Percentiles rank a stretch among this genome's conserved stretches.
These are phyloP conservation scores for Tachina grossa DNA, from an alignment of 2,888 invertebrate species.

Conservation along the genomic window DNA sequence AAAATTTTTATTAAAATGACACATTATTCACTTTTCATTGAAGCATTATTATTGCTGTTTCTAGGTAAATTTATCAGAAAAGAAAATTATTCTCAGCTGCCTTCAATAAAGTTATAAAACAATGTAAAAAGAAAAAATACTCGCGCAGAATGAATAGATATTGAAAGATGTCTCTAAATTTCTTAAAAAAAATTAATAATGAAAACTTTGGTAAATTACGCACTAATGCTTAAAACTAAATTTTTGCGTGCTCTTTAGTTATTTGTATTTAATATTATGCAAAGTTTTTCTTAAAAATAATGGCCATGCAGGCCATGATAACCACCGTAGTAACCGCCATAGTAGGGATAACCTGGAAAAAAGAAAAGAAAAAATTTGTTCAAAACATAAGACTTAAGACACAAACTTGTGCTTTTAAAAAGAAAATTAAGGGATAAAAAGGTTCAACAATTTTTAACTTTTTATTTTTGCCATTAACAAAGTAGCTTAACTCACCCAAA, in stretches of 20 bases:
- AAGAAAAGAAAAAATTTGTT: not conserved
- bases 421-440: too few species aligned
- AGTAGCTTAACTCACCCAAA: conserved; percentile 73
- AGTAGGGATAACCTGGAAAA: conserved; percentile 73
- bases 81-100: not conserved
- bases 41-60: conserved; percentile 13
- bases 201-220: conserved; percentile 26
- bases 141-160: not conserved
- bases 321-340: conserved; percentile 77
- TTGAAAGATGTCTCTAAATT: not conserved
- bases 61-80: not conserved
- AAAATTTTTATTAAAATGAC: conserved; percentile 53
- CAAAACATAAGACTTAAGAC: conserved; percentile 24
- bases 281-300: conserved; percentile 74
- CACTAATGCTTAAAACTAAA: not conserved
- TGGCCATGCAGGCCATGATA: conserved; percentile 79
- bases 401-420: not conserved
- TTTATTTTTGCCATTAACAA: conserved; percentile 31
- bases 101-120: conserved; percentile 10
- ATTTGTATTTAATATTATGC: not conserved
- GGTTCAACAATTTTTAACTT: too few species aligned
- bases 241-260: not conserved
- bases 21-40: conserved; percentile 68
- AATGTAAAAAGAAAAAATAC: not conserved
- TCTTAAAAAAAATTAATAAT: not conserved